Percentiles rank a stretch among this genome's conserved stretches.
phyloP scores from a whole-genome alignment of 2,888 invertebrate species.

The Laothoe populi region DNA sequence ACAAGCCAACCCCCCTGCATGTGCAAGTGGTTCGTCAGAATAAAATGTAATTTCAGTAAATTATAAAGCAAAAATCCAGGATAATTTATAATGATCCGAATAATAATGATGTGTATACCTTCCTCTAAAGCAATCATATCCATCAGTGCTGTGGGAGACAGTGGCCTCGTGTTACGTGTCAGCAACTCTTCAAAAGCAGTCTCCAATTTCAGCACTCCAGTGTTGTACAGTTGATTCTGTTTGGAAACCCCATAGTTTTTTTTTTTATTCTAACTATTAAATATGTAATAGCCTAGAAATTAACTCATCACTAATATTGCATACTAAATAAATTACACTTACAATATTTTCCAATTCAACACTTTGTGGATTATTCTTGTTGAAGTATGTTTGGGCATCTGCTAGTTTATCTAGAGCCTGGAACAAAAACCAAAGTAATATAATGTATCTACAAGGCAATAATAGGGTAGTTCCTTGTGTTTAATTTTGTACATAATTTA shows the following conservation, averaged over 20 bases:
- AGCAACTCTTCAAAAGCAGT: constrained; percentile 95
- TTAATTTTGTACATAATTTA: too few relatives aligned
- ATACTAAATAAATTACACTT: constrained; percentile 59
- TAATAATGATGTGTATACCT: constrained; percentile 85
- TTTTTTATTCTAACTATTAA: too few relatives aligned
- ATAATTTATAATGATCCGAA: too few relatives aligned
- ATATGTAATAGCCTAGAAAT: constrained; percentile 11
- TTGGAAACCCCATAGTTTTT: constrained; percentile 26
- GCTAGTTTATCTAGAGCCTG: constrained; percentile 93
- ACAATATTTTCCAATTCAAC: constrained; percentile 97
- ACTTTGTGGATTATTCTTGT: constrained; percentile 96
- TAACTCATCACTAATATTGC: background rate
- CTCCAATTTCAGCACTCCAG: constrained; percentile 94
- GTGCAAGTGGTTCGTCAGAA: too few relatives aligned
- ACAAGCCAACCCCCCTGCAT: too few relatives aligned
- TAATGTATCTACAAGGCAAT: constrained; percentile 44
- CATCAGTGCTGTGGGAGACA: constrained; percentile 94
- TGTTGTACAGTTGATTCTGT: constrained; percentile 89
- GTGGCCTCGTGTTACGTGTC: constrained; percentile 93
- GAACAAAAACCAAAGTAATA: constrained; percentile 58
- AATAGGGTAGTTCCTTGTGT: too few relatives aligned
- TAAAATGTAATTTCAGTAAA: too few relatives aligned
- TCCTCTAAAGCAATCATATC: constrained; percentile 95
- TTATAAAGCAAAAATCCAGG: too few relatives aligned
- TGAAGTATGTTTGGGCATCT: constrained; percentile 95